Evolutionary conservation across 2,888 invertebrate genomes (phyloP), one percentile per base, ranked within the genome.

Genomic region (Arge pagana): DNA sequence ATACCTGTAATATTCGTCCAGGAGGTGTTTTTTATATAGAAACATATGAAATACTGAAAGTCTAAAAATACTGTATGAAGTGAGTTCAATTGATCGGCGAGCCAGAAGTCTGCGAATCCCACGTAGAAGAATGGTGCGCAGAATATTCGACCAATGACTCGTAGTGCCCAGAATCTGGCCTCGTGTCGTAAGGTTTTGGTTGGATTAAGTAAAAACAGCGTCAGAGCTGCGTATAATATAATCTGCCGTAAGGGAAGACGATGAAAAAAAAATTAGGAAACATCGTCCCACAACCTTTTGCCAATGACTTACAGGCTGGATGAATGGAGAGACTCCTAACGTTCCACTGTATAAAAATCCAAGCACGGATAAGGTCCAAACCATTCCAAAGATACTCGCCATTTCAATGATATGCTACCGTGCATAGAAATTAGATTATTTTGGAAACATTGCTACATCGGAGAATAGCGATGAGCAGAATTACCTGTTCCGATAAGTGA

Each of bases 31-130:
- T 80, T 81, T 4, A 81, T 78, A 69, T 90, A 92, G 72, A 89
- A 90, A 71, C 92, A 93, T 52, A 87, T 75, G 51, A 90, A 81
- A 74, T 87, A 92, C 67, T 92, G 89, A 61, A 90, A 83, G 74
- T 93, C 93, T 54, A 89, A 77, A 58, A 93, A 82, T 1, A 87
- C 88, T 1, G 85, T 85, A 4, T 84, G 86, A 52, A 92, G 80
- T 67, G 90, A 90, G 71, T 90, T 92, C 33, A 91, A 74, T 73
- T 91, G 91, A 79, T 91, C 91, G 10, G 89, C 90, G 65, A 91
- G 83, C 90, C 90, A 91, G 79, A 91, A 91, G 77, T 91, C 90
- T 55, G 90, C 90, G 73, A 91, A 91, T 40, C 85, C 85, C 1
- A 91, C 90, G 70, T 85, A 85, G 66, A 86, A 87, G 65, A 89